Percentiles rank a stretch among this genome's conserved stretches.
Evolutionary conservation across 2,113 vertebrate genomes (phyloP).

Genomic region (Caloenas nicobarica): DNA sequence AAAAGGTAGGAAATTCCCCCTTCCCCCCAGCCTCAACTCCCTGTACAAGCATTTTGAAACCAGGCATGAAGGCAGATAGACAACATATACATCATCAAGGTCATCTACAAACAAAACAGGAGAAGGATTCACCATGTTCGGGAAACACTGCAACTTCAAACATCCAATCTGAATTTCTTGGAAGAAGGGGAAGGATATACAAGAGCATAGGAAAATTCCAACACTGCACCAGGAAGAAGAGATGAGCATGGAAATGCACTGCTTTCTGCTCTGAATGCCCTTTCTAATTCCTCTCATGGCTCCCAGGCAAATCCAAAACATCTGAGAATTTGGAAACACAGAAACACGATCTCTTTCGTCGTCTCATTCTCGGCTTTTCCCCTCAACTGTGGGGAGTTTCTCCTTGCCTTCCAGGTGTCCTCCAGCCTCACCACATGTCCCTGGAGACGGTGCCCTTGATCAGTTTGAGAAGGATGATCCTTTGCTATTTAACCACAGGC

Average conservation of each 20-base stretch:
- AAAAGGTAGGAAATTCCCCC: background rate
- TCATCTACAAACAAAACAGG: constrained; percentile 70
- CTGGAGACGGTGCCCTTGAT: background rate
- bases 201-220: constrained; percentile 33
- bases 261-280: constrained; percentile 53
- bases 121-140: constrained; percentile 68
- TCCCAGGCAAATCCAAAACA: constrained; percentile 57
- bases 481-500: constrained; percentile 29
- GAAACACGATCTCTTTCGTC: background rate
- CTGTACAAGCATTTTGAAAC: constrained; percentile 6
- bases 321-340: constrained; percentile 21
- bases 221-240: constrained; percentile 36
- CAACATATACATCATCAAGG: constrained; percentile 31
- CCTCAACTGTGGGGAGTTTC: background rate
- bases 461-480: constrained; percentile 19
- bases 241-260: constrained; percentile 57
- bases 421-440: background rate
- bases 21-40: constrained; percentile 26
- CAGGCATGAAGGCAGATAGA: constrained; percentile 16
- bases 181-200: constrained; percentile 24
- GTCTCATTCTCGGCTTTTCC: background rate
- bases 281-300: constrained; percentile 36
- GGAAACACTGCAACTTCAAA: constrained; percentile 65
- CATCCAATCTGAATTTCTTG: constrained; percentile 40
- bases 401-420: constrained; percentile 49